phyloP scores from a whole-genome alignment of 1,140 invertebrate genomes.

The Heliothis subflexa region DNA sequence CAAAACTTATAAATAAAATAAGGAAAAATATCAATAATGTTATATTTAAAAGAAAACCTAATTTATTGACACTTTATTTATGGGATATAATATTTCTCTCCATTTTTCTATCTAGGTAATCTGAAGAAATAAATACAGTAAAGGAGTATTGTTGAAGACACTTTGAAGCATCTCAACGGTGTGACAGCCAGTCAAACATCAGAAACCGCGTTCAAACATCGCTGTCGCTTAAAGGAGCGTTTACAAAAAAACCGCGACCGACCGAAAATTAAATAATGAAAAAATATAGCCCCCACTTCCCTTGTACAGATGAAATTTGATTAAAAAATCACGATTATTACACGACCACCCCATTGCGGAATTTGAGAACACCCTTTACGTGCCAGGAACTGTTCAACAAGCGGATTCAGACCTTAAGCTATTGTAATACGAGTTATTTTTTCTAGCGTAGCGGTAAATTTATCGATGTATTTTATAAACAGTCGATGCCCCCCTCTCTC shows the following conservation, averaged over 20 bases:
- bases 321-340: slow-evolving; percentile 86
- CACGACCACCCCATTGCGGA: slow-evolving; percentile 65
- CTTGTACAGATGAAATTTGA: slow-evolving; percentile 85
- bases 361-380: slow-evolving; percentile 48
- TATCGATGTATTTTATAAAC: slow-evolving; percentile 66
- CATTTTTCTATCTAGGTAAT: no score
- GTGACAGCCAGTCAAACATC: slow-evolving; percentile 20
- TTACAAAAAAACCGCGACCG: slow-evolving; percentile 75
- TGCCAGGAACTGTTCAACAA: slow-evolving; percentile 14
- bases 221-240: slow-evolving; percentile 79
- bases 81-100: no score
- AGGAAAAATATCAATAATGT: no score
- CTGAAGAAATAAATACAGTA: no score
- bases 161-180: background rate
- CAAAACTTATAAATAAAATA: no score
- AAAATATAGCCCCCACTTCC: slow-evolving; percentile 84
- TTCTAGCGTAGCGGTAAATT: slow-evolving; percentile 44
- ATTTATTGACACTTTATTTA: no score
- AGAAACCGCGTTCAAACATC: slow-evolving; percentile 66
- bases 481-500: slow-evolving; percentile 74
- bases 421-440: slow-evolving; percentile 36
- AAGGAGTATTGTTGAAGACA: no score
- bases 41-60: no score
- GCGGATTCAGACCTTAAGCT: slow-evolving; percentile 52
- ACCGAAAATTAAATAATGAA: slow-evolving; percentile 86